Percentiles rank a stretch among this genome's conserved stretches.
Evolutionary conservation across 2,113 vertebrate genomes (phyloP).

Genomic region (Okapia johnstoni): DNA sequence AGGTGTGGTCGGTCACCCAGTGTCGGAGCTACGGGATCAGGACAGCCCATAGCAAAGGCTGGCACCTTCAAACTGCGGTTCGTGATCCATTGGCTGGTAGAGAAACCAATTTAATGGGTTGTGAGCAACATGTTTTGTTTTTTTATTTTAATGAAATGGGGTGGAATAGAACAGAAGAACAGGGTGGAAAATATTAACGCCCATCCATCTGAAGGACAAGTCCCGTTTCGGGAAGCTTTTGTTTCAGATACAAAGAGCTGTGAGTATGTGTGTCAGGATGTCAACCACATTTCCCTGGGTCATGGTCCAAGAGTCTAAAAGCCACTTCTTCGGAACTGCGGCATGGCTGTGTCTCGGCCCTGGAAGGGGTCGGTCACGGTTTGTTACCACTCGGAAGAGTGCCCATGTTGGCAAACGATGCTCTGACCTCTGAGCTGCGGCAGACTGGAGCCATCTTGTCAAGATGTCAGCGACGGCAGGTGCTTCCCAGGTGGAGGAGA

Average conservation of each 20-base stretch:
- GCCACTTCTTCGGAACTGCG: neutral
- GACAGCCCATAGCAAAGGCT: rapidly evolving
- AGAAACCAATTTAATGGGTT: neutral
- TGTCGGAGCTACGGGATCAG: rapidly evolving
- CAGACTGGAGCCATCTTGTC: rapidly evolving
- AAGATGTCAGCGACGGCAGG: rapidly evolving
- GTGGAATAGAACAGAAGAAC: neutral
- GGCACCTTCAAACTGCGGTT: rapidly evolving
- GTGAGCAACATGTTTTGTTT: neutral
- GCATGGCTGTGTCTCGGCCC: rapidly evolving
- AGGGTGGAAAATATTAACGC: rapidly evolving
- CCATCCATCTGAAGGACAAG: rapidly evolving
- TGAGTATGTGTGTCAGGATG: rapidly evolving
- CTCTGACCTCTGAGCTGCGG: neutral
- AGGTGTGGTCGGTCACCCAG: rapidly evolving
- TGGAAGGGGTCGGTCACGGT: rapidly evolving
- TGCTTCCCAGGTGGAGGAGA: neutral
- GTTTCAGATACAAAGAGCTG: rapidly evolving
- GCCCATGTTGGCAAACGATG: rapidly evolving
- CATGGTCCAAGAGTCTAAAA: neutral
- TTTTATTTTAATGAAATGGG: neutral
- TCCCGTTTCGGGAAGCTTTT: rapidly evolving
- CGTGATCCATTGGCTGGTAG: neutral
- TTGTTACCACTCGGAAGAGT: rapidly evolving
- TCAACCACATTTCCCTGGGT: neutral